Percentiles rank a stretch among this genome's conserved stretches.
Evolutionary conservation across 2,113 vertebrate genomes (phyloP).

Genomic region (Pachycephala philippinensis): DNA sequence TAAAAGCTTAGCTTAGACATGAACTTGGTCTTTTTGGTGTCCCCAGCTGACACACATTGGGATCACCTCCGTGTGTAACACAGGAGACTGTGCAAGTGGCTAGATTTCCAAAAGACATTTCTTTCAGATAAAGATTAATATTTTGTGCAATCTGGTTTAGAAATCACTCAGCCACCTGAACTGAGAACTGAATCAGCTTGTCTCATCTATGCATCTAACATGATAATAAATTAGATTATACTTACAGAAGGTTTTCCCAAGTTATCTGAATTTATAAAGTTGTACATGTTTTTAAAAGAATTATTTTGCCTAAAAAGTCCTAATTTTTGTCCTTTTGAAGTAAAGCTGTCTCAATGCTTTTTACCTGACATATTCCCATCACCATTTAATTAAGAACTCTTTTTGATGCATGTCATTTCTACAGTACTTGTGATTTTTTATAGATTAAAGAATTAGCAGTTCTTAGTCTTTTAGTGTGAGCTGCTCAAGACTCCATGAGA

Average conservation of each 20-base stretch:
- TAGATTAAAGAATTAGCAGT: not conserved
- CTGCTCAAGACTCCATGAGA: not conserved
- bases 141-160: not conserved
- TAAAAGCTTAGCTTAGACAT: not conserved
- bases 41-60: not conserved
- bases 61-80: not conserved
- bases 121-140: not conserved
- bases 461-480: not conserved
- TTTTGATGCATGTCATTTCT: not conserved
- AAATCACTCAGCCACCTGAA: not conserved
- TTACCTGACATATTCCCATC: not conserved
- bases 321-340: not conserved
- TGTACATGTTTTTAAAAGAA: not conserved
- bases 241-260: not conserved
- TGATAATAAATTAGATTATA: not conserved
- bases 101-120: not conserved
- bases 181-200: not conserved
- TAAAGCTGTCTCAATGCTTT: not conserved
- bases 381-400: not conserved
- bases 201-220: not conserved
- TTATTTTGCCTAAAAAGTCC: not conserved
- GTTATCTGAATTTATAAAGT: not conserved
- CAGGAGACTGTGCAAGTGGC: not conserved
- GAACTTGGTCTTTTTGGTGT: rapidly evolving
- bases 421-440: not conserved